phyloP scores from a whole-genome alignment of 2,113 vertebrate genomes.

The Rhynchomys soricoides region DNA sequence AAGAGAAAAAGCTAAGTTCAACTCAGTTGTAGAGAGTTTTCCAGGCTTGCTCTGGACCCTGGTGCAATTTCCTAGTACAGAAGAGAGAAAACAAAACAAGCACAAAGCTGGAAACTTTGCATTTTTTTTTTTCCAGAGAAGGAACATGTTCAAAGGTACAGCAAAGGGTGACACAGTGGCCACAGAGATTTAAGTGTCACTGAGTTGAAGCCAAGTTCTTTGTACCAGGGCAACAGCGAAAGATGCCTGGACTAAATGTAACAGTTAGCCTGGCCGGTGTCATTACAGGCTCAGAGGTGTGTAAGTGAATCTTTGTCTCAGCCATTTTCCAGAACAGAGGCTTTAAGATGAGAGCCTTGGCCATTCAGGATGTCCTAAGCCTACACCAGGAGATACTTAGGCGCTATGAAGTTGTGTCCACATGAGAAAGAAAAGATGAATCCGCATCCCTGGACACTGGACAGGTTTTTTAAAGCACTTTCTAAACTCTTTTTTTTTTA shows the following conservation, averaged over 20 bases:
- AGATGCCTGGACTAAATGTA: background rate
- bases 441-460: background rate
- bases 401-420: background rate
- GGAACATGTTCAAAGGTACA: background rate
- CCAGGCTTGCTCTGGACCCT: background rate
- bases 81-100: background rate
- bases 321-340: background rate
- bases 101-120: background rate
- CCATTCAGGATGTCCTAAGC: background rate
- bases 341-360: background rate
- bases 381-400: background rate
- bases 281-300: background rate
- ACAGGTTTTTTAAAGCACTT: background rate
- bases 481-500: background rate
- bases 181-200: background rate
- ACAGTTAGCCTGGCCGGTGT: background rate
- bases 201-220: background rate
- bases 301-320: background rate
- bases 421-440: background rate
- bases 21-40: background rate
- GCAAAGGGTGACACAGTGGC: background rate
- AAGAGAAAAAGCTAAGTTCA: background rate
- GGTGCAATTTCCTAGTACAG: background rate
- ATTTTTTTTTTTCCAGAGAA: background rate
- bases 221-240: background rate